These are phyloP conservation scores for Auanema freiburgensis DNA, from an alignment of 2,888 invertebrate species.

Conservation along the genomic window DNA sequence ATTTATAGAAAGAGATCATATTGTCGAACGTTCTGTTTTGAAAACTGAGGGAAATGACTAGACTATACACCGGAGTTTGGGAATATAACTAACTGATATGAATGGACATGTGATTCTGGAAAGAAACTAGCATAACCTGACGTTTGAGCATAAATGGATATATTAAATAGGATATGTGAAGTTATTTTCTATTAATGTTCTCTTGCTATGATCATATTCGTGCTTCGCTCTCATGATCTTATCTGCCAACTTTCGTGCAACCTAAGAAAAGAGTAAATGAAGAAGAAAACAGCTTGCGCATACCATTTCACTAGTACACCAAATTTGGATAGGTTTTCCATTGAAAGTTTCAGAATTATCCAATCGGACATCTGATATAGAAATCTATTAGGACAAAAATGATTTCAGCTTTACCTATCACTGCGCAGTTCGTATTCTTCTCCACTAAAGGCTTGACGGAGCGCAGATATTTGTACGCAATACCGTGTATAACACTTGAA, in stretches of 20 bases:
- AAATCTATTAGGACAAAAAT: not conserved
- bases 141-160: not conserved
- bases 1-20: not conserved
- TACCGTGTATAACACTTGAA: constrained; percentile 47
- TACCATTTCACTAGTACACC: not conserved
- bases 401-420: constrained; percentile 27
- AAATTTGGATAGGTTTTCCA: constrained; percentile 2
- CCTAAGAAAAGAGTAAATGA: constrained; percentile 7
- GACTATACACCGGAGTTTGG: too few species aligned
- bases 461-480: constrained; percentile 50
- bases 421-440: constrained; percentile 34
- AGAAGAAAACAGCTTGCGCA: not conserved
- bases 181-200: constrained; percentile 47
- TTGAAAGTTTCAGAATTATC: not conserved
- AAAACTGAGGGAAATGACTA: not conserved
- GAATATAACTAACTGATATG: too few species aligned
- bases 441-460: constrained; percentile 32
- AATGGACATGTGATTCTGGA: too few species aligned
- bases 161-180: constrained; percentile 11
- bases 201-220: constrained; percentile 55
- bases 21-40: not conserved
- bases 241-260: constrained; percentile 48
- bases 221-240: constrained; percentile 57
- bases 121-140: too few species aligned
- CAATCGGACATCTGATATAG: not conserved